phyloP scores from a whole-genome alignment of 1,140 invertebrate genomes.

The Plectrocnemia conspersa region DNA sequence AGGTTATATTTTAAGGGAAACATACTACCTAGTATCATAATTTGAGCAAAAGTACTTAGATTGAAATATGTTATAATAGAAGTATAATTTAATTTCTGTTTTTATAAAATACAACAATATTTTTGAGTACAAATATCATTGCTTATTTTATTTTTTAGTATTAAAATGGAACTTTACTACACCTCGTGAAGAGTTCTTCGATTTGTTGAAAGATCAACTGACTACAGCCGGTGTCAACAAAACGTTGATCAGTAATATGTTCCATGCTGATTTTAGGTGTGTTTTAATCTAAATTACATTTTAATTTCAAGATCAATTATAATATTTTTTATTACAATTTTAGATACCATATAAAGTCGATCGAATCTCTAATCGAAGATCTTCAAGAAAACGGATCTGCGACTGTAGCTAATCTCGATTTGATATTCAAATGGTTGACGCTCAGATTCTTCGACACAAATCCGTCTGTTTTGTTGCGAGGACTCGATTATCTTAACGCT shows the following conservation, averaged over 20 bases:
- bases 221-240: constrained; percentile 80
- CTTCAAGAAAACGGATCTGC: constrained; percentile 70
- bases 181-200: constrained; percentile 89
- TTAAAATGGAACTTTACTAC: constrained; percentile 96
- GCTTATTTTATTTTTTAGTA: constrained; percentile 43
- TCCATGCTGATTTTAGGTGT: constrained; percentile 87
- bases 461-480: constrained; percentile 92
- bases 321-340: constrained; percentile 12
- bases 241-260: constrained; percentile 83
- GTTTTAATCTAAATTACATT: too few species aligned
- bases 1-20: too few species aligned
- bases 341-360: constrained; percentile 92
- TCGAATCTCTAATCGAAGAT: constrained; percentile 85
- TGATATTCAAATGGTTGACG: constrained; percentile 95
- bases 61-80: too few species aligned
- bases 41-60: too few species aligned
- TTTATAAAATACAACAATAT: too few species aligned
- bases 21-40: too few species aligned
- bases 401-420: constrained; percentile 85
- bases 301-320: constrained; percentile 11
- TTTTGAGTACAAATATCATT: not conserved
- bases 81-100: too few species aligned
- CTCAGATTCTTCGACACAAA: constrained; percentile 97
- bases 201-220: constrained; percentile 90
- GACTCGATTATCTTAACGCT: constrained; percentile 82